A percentile compares a stretch with the other conserved stretches of the same genome.
phyloP scores from a whole-genome alignment of 2,888 invertebrate genomes.

The Caenorhabditis panamensis region DNA sequence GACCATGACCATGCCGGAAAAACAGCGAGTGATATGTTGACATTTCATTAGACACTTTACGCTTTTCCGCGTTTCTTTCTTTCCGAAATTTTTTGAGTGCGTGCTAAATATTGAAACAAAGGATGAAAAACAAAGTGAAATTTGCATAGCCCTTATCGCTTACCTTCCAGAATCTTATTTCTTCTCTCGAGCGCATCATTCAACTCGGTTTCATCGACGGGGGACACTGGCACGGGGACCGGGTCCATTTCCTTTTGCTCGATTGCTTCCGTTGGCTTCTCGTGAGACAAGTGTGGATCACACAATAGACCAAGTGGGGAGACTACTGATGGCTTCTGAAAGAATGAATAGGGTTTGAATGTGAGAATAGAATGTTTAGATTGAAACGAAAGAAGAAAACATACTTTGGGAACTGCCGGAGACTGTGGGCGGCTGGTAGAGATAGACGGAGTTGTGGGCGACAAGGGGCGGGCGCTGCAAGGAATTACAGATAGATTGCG shows the following conservation, averaged over 20 bases:
- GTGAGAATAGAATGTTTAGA: constrained; percentile 5
- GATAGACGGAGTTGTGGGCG: constrained; percentile 11
- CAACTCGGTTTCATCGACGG: constrained; percentile 58
- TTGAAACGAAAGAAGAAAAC: constrained; percentile 1
- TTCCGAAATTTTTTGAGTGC: constrained; percentile 10
- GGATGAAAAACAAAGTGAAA: constrained; percentile 44
- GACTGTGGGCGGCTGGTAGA: constrained; percentile 54
- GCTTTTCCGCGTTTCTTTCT: constrained; percentile 22
- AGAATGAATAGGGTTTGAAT: background rate
- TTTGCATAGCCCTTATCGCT: constrained; percentile 32
- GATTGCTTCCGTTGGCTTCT: constrained; percentile 25
- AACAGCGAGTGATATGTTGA: constrained; percentile 54
- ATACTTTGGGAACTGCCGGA: constrained; percentile 50
- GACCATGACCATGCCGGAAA: constrained; percentile 32
- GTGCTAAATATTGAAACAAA: constrained; percentile 12
- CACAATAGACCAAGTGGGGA: constrained; percentile 67
- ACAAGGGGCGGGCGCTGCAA: constrained; percentile 42
- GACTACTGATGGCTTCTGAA: constrained; percentile 60
- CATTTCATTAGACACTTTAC: constrained; percentile 57
- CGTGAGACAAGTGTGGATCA: constrained; percentile 62
- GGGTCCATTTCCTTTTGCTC: constrained; percentile 3
- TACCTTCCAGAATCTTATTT: constrained; percentile 66
- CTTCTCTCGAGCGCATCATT: constrained; percentile 62
- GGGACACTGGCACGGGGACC: constrained; percentile 21
- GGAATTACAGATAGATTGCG: too few relatives aligned